A percentile compares a stretch with the other conserved stretches of the same genome.
Evolutionary conservation across 2,888 invertebrate genomes (phyloP).

Genomic region (Yponomeuta malinellus): DNA sequence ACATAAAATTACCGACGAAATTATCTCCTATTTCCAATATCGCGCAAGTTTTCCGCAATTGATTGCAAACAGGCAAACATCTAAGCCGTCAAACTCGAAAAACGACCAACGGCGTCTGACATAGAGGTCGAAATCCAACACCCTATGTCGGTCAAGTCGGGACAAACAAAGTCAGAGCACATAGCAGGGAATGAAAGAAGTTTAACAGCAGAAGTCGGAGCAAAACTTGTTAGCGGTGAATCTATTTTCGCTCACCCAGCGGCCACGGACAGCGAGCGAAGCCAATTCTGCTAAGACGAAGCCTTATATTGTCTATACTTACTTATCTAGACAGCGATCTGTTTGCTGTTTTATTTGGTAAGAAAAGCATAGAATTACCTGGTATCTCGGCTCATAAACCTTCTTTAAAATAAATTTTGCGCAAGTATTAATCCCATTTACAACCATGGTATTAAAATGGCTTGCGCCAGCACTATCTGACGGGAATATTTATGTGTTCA

Average conservation of each 20-base stretch:
- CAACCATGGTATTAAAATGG: too few species aligned
- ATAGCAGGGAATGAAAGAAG: conserved; percentile 3
- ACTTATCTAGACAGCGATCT: too few species aligned
- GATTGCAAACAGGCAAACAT: neutral
- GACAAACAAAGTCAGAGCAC: neutral
- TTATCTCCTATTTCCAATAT: neutral
- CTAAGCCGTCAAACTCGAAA: neutral
- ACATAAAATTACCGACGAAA: too few species aligned
- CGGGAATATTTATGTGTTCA: too few species aligned
- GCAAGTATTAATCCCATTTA: too few species aligned
- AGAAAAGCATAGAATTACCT: too few species aligned
- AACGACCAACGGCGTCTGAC: neutral
- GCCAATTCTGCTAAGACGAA: neutral
- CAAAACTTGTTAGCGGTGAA: conserved; percentile 8
- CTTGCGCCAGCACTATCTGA: too few species aligned
- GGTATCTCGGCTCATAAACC: too few species aligned
- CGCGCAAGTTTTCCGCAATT: neutral
- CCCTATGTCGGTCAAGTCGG: neutral
- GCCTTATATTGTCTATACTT: neutral
- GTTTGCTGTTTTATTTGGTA: too few species aligned
- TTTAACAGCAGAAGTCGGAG: neutral
- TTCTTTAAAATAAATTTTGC: too few species aligned
- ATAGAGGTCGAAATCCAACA: neutral
- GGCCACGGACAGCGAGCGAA: neutral
- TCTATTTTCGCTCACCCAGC: neutral